Percentiles rank a stretch among this genome's conserved stretches.
Conservation (phyloP, 2,113 vertebrate genomes). For the Thalassoma bifasciatum region DNA sequence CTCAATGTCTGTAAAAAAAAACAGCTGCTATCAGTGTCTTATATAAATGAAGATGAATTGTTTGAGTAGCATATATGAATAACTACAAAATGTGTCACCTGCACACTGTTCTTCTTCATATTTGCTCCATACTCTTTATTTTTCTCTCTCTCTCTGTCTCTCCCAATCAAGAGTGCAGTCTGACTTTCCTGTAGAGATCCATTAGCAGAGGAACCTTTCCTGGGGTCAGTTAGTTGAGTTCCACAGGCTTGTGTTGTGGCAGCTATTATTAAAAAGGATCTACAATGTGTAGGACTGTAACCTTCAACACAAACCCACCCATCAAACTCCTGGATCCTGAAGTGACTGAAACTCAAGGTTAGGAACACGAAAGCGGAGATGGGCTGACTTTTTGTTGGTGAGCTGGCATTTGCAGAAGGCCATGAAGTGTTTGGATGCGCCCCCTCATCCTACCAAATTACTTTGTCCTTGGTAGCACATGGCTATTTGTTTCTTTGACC, state of each 20-base stretch:
- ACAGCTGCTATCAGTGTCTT: background rate
- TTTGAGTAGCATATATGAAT: background rate
- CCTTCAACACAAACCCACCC: slow-evolving; percentile 39
- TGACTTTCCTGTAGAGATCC: slow-evolving; percentile 10
- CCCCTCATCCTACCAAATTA: slow-evolving; percentile 29
- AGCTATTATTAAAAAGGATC: slow-evolving; percentile 51
- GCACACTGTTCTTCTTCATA: background rate
- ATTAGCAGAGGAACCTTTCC: slow-evolving; percentile 36
- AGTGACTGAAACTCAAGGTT: slow-evolving; percentile 14
- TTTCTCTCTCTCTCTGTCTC: background rate
- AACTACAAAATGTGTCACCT: background rate
- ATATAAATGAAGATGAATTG: background rate
- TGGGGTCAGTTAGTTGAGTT: slow-evolving; percentile 35
- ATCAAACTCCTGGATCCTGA: slow-evolving; percentile 44
- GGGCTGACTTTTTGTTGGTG: slow-evolving; percentile 11
- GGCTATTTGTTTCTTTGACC: slow-evolving; percentile 52
- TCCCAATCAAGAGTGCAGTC: slow-evolving; percentile 9
- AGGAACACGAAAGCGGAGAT: slow-evolving; percentile 6
- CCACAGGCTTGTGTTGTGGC: slow-evolving; percentile 21
- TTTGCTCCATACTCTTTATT: slow-evolving; percentile 7
- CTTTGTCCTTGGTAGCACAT: slow-evolving; percentile 49
- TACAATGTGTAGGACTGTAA: slow-evolving; percentile 28
- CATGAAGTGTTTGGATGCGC: slow-evolving; percentile 23
- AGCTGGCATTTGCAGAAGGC: slow-evolving; percentile 28
- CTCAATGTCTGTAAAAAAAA: too few species aligned